Evolutionary conservation across 2,888 invertebrate genomes (phyloP).

Genomic region (Acleris literana): DNA sequence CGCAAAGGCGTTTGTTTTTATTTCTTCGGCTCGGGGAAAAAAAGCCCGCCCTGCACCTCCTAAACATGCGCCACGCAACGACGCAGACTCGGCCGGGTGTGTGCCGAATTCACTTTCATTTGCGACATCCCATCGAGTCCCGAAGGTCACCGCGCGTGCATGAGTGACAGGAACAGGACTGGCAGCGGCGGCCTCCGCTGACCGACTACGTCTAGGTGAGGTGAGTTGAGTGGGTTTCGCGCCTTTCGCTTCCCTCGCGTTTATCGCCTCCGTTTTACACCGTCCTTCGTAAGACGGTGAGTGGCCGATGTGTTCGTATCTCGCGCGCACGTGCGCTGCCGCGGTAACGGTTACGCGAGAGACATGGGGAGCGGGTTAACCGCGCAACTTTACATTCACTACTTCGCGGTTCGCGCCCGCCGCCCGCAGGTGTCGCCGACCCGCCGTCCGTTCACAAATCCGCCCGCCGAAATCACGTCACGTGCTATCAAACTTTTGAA

Average conservation of each 20-base stretch:
- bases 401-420: constrained; percentile 43
- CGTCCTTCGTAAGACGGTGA: constrained; percentile 74
- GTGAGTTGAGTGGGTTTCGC: constrained; percentile 69
- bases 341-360: constrained; percentile 46
- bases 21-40: constrained; percentile 80
- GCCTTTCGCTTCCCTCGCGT: constrained; percentile 69
- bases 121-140: constrained; percentile 80
- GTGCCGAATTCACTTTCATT: constrained; percentile 84
- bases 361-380: constrained; percentile 63
- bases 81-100: constrained; percentile 80
- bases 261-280: constrained; percentile 72
- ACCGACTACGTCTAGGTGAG: constrained; percentile 60
- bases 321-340: constrained; percentile 56
- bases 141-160: constrained; percentile 77
- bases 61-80: constrained; percentile 84
- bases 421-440: constrained; percentile 53
- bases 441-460: constrained; percentile 47
- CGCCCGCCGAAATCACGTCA: constrained; percentile 35
- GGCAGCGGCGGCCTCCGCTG: constrained; percentile 74
- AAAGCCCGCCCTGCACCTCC: constrained; percentile 83
- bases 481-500: constrained; percentile 57
- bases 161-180: constrained; percentile 62
- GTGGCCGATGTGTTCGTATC: constrained; percentile 61
- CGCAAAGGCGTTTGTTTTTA: constrained; percentile 82
- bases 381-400: constrained; percentile 70